Evolutionary conservation across 2,113 vertebrate genomes (phyloP), one percentile per base, ranked within the genome.

Genomic region (Gopherus flavomarginatus): DNA sequence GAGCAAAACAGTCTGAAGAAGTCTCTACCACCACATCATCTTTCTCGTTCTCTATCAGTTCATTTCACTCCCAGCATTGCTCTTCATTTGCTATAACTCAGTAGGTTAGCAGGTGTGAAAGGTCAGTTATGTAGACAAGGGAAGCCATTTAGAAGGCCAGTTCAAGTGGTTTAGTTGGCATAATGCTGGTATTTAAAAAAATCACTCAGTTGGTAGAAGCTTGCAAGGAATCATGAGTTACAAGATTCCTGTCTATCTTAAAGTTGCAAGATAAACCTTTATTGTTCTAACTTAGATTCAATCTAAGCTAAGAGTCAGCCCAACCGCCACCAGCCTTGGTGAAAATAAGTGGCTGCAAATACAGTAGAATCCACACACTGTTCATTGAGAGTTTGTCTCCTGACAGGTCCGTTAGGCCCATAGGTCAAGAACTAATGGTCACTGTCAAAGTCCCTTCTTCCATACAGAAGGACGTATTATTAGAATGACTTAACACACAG

Each of bases 281-380:
- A 92, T 88, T 89, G 89, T 81, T 96, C 87, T 8, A 92, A 96
- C 96, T 94, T 78, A 93, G 96, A 94, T 95, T 93, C 83, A n/a
- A n/a, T 96, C 95, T 80, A 94, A 95, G 93, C 96, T 94, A 92
- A 95, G 10, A 57, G 94, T 97, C 97, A 97, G 89, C 97, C 86
- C 83, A 72, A 85, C 84, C 1, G 38, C 75, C 21, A 42, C 3
- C 72, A 77, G 72, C 12, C 24, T 77, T 10, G 72, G 72, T 77
- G 24, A 42, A 24, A 44, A 42, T 62, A 62, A n/a, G 72, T 26
- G 11, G 11, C 42, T 77, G 38, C 42, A 77, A 77, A 42, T 13
- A 93, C 93, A 87, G 81, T 4, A 65, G 92, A 83, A 62, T 79
- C 72, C 1, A 10, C 16, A 2, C 13, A 2, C 84, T 87, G 85